Base-by-base conservation (phyloP, 2,797 vertebrate genomes). In the Gambelia wislizenii region DNA sequence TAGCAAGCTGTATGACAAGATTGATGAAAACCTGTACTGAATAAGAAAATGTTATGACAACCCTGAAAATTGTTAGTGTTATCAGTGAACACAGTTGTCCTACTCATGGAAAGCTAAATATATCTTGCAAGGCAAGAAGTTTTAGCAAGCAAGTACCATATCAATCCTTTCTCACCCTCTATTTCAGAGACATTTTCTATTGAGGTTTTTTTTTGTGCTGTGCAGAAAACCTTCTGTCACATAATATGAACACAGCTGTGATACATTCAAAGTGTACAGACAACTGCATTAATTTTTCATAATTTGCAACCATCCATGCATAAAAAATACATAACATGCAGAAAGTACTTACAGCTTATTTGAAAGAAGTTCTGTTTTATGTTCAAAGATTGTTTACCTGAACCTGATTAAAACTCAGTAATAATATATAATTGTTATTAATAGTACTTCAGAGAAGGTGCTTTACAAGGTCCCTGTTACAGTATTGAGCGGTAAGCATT, bases 41-140 rank as follows among this genome's bases (percentile, higher is more conserved):
- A 84, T 86, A 25, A 69, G 80, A 54, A 81, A 84, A 52, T 84
- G 33, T 72, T 70, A 72, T 54, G 67, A 52, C 83, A 84, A 27
- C 47, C 22, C 7, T 83, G 64, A 72, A 84, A 39, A 74, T 36
- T 39, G n/a, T 56, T 84, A 52, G 30, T 72, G 13, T 39, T 56
- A 6, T 54, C 39, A 74, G 67, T 84, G 47, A 74, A 74, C 13
- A 30, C 22, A 39, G 8, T 74, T 84, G 81, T 44, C 42, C 42
- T 83, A 47, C 18, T 83, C 14, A 83, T 44, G 27, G 13, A 83
- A 64, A 83, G 59, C 22, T 61, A 81, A 81, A 36, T 52, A 42
- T 61, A 81, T 42, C 6, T 61, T 80, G 36, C 12, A 61, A 59
- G 36, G 36, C 54, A 81, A 61, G n/a, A 82, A 44, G 39, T 39